Evolutionary conservation across 2,113 vertebrate species (phyloP), one percentile per base, ranked within the genome.

Genomic region (Cranoglanis bouderius): DNA sequence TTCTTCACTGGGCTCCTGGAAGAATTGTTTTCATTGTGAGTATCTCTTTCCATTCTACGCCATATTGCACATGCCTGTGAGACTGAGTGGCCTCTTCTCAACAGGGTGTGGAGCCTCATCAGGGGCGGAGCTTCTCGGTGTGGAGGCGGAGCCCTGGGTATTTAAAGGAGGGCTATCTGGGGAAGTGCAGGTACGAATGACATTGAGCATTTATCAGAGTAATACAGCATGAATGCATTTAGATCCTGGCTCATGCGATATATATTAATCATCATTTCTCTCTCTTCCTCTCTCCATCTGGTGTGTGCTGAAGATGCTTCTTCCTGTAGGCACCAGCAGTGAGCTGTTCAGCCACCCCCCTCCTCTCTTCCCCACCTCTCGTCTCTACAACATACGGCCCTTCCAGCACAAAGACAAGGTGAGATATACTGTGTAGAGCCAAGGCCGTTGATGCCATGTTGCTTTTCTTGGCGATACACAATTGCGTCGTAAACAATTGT

Each of bases 301-400:
- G 21, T 87, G 19, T 90, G 81, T 88, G 49, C 90, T 94, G 13
- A 87, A 97, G 97, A 96, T 96, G 87, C 94, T 97, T 80, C 95
- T 97, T 59, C 97, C 97, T 0, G 92, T 96, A 86, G 96, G 96
- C 81, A 95, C 92, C 93, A 96, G 92, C 94, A 95, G 83, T 90
- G 97, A 97, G 65, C 95, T 97, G 51, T 97, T 97, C 92, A 95
- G 94, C 87, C 97, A 97, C 65, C 96, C 97, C n/a, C 97, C 97
- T 29, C 96, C 97, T 0, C 96, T 97, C 88, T 97, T 97, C 91
- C 97, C 96, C 0, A 95, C 95, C 77, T 94, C 95, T 67, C 96
- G 96, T 85, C 93, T 95, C 40, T 97, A 97, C 90, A 92, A 95
- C 90, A 94, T 97, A 91, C 95, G 96, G 61, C 96, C 97, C 0